Percentiles rank a stretch among this genome's conserved stretches.
Conservation (phyloP, 2,797 vertebrate species). For the Anguilla megastoma region DNA sequence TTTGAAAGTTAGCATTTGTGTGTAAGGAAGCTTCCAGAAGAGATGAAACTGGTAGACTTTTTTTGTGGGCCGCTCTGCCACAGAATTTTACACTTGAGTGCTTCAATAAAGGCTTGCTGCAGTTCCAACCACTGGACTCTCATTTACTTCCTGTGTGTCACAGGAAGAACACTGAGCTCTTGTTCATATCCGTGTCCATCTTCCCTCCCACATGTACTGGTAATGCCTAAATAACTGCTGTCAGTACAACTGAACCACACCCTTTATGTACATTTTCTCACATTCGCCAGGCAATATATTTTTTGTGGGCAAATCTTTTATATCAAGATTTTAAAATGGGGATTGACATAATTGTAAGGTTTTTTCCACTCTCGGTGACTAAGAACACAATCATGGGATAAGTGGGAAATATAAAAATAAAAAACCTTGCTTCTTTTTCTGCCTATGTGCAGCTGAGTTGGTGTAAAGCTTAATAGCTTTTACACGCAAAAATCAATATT, state of each 20-base stretch:
- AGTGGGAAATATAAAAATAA: neutral
- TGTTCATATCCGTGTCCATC: neutral
- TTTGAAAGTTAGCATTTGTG: neutral
- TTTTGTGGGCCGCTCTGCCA: neutral
- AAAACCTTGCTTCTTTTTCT: neutral
- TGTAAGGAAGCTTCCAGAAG: neutral
- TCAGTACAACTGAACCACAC: neutral
- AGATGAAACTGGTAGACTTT: neutral
- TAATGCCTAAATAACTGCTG: neutral
- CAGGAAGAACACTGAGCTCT: neutral
- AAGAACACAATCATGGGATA: neutral
- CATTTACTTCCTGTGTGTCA: neutral
- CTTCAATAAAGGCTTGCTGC: conserved; percentile 18
- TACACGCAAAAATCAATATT: neutral
- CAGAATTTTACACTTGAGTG: conserved; percentile 4
- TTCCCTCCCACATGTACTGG: neutral
- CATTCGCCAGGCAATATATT: neutral
- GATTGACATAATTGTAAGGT: too few species aligned
- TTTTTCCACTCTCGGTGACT: neutral
- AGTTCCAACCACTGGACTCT: neutral
- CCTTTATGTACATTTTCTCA: neutral
- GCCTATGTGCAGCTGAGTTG: neutral
- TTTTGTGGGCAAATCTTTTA: neutral
- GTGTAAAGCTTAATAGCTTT: neutral
- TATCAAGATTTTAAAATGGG: neutral